These are phyloP conservation scores for Silurus glanis DNA, from an alignment of 2,113 vertebrate species.

Conservation along the genomic window DNA sequence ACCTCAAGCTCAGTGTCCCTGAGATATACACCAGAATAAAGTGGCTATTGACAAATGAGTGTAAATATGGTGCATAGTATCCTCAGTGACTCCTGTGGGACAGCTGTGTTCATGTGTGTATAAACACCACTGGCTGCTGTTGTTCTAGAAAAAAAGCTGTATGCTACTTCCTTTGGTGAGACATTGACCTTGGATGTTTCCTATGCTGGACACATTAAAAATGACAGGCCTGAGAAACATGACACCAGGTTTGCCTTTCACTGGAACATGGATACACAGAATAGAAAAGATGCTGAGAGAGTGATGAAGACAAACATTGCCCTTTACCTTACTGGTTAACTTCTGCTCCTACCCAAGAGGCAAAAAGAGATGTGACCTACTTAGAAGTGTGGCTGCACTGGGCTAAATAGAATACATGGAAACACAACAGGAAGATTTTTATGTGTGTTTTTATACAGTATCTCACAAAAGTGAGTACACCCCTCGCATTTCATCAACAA, in stretches of 20 bases:
- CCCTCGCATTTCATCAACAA: too few relatives aligned
- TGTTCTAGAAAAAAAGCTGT: neutral
- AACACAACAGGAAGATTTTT: constrained; percentile 59
- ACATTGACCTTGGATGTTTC: constrained; percentile 18
- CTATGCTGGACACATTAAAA: constrained; percentile 29
- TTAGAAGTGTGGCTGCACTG: constrained; percentile 65
- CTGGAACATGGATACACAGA: constrained; percentile 25
- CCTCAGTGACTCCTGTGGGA: neutral
- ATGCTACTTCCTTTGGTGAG: constrained; percentile 1
- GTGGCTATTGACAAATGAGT: neutral
- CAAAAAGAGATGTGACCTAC: constrained; percentile 68
- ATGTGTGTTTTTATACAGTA: constrained; percentile 19
- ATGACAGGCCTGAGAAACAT: constrained; percentile 7
- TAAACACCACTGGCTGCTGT: constrained; percentile 6
- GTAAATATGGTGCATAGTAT: neutral
- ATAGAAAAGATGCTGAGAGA: constrained; percentile 17
- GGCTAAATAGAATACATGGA: constrained; percentile 66
- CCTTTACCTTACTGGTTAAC: neutral
- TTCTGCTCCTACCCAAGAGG: constrained; percentile 37
- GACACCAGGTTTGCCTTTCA: constrained; percentile 26
- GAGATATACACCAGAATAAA: neutral
- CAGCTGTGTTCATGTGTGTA: constrained; percentile 9
- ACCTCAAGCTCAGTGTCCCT: neutral
- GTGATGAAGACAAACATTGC: neutral
- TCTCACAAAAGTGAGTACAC: too few relatives aligned